A percentile compares a stretch with the other conserved stretches of the same genome.
phyloP scores from a whole-genome alignment of 64 coral and sea anemone species.

The Stichodactyla mertensii region DNA sequence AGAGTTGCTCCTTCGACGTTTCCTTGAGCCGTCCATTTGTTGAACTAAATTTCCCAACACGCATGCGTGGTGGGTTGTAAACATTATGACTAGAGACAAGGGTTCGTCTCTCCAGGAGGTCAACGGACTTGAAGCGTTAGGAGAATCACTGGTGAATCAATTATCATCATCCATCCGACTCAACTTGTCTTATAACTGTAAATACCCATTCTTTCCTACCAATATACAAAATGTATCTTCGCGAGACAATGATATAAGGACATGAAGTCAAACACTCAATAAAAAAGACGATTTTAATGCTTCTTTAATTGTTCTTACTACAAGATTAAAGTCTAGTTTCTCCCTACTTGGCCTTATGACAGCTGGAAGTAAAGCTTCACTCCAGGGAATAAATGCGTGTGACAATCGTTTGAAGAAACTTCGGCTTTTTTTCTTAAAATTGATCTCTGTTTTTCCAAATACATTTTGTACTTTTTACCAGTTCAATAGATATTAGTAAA shows the following conservation, averaged over 20 bases:
- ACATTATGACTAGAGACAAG: conserved; percentile 41
- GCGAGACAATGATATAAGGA: background rate
- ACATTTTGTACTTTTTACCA: background rate
- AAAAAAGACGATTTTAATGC: background rate
- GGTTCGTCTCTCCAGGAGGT: conserved; percentile 41
- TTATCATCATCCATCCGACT: conserved; percentile 3
- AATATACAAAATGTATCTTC: background rate
- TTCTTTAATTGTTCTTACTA: background rate
- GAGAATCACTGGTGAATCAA: conserved; percentile 29
- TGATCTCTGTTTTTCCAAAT: conserved; percentile 10
- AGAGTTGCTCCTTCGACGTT: conserved; percentile 48
- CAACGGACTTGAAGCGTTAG: conserved; percentile 12
- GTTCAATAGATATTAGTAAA: background rate
- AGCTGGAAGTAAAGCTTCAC: conserved; percentile 13
- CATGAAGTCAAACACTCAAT: too few species aligned
- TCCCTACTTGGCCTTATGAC: conserved; percentile 7
- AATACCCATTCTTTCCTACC: background rate
- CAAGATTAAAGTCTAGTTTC: conserved; percentile 2
- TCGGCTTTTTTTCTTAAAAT: conserved; percentile 17
- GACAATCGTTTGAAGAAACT: background rate
- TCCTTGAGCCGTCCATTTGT: conserved; percentile 39
- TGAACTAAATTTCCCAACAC: conserved; percentile 17
- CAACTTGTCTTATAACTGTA: background rate
- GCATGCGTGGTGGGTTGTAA: conserved; percentile 53
- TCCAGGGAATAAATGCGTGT: conserved; percentile 36